phyloP scores from a whole-genome alignment of 2,113 vertebrate genomes.

The Larimichthys polyactis region DNA sequence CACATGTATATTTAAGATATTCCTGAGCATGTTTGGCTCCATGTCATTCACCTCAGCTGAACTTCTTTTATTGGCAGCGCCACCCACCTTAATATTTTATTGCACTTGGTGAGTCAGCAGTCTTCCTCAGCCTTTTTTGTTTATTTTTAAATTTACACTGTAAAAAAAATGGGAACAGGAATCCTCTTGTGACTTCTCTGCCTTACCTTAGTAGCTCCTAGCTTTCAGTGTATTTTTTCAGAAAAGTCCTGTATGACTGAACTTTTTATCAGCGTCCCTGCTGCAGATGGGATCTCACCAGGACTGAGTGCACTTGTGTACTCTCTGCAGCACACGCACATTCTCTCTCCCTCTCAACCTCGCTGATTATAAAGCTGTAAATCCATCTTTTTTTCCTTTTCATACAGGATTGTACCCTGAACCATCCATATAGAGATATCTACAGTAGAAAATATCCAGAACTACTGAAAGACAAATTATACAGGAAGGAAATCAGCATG shows the following conservation, averaged over 20 bases:
- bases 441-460: neutral
- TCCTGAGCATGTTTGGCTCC: constrained; percentile 15
- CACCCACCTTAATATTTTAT: constrained; percentile 56
- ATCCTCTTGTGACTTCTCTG: neutral
- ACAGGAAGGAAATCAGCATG: neutral
- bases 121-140: neutral
- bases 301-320: constrained; percentile 26
- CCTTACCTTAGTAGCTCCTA: neutral
- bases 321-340: constrained; percentile 36
- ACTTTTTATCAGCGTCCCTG: constrained; percentile 40
- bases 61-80: constrained; percentile 29
- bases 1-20: constrained; percentile 4
- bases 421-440: neutral
- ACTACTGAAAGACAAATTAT: neutral
- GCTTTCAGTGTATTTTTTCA: constrained; percentile 10
- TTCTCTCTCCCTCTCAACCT: constrained; percentile 2
- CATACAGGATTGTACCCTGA: neutral
- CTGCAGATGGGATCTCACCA: constrained; percentile 37
- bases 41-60: constrained; percentile 13
- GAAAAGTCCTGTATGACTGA: constrained; percentile 3
- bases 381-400: neutral
- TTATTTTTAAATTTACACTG: neutral
- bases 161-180: neutral
- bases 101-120: constrained; percentile 39
- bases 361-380: neutral